Conservation (phyloP, 2,113 vertebrate genomes). For the Atherinomorus stipes region DNA sequence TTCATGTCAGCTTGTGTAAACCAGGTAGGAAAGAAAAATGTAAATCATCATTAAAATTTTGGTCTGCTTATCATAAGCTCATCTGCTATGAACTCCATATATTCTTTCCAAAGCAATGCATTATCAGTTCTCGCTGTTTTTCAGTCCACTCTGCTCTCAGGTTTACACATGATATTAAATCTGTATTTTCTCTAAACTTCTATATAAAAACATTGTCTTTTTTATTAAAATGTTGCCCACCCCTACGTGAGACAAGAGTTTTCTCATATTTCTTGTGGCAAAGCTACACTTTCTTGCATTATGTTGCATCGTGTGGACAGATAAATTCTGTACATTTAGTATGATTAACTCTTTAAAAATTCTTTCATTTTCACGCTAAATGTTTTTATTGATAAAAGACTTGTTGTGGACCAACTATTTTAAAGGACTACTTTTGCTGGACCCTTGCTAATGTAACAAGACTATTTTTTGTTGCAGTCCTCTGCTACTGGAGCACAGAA, state of each 20-base stretch:
- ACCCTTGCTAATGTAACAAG: no score
- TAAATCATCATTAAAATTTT: no score
- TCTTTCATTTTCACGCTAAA: no score
- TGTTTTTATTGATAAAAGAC: no score
- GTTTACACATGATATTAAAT: constrained; percentile 8
- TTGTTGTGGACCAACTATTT: no score
- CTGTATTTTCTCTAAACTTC: neutral
- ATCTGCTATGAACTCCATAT: constrained; percentile 1
- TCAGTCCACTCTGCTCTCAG: constrained; percentile 26
- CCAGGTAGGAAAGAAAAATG: no score
- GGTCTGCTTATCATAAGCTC: neutral
- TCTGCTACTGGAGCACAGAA: no score
- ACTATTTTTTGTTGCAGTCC: no score
- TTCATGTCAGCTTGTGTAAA: no score
- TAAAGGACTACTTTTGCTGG: no score
- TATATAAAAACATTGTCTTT: neutral
- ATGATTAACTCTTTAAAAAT: neutral
- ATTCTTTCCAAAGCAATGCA: constrained; percentile 25
- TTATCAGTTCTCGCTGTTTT: neutral
- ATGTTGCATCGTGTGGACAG: constrained; percentile 48
- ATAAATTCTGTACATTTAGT: constrained; percentile 24
- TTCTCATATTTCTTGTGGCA: neutral
- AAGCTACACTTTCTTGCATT: neutral
- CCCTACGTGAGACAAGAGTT: neutral
- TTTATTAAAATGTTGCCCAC: neutral